These are phyloP conservation scores for Enteromius trimaculatus DNA, from an alignment of 2,797 vertebrate species.

Conservation along the genomic window DNA sequence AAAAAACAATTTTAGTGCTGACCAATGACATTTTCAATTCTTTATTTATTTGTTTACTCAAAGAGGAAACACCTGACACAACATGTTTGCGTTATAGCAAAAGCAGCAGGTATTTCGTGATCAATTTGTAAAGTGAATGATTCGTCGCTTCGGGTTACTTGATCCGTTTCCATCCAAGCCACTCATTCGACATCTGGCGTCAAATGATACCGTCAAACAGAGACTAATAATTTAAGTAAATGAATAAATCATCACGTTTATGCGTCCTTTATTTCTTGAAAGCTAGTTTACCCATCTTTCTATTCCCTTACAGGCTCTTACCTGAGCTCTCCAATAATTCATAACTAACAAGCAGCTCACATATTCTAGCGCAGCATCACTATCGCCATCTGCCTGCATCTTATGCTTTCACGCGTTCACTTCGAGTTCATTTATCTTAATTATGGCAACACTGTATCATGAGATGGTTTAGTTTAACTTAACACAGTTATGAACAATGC, in stretches of 20 bases:
- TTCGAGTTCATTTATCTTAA: not conserved
- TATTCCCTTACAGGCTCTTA: not conserved
- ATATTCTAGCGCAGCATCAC: slow-evolving; percentile 56
- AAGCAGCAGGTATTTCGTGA: not conserved
- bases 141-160: not conserved
- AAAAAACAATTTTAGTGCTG: not conserved
- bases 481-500: not conserved
- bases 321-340: slow-evolving; percentile 26
- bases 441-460: not conserved
- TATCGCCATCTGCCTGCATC: slow-evolving; percentile 78
- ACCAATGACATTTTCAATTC: not conserved
- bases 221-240: not conserved
- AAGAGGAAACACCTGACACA: not conserved
- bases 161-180: not conserved
- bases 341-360: slow-evolving; percentile 32
- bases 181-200: slow-evolving; percentile 13
- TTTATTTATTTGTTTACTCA: not conserved
- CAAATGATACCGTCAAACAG: slow-evolving; percentile 2
- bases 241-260: not conserved
- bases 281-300: not conserved
- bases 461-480: not conserved
- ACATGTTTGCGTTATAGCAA: not conserved
- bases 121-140: not conserved
- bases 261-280: not conserved
- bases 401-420: slow-evolving; percentile 56